Evolutionary conservation across 2,888 invertebrate species (phyloP), one percentile per base, ranked within the genome.

Genomic region (Netelia melanura): DNA sequence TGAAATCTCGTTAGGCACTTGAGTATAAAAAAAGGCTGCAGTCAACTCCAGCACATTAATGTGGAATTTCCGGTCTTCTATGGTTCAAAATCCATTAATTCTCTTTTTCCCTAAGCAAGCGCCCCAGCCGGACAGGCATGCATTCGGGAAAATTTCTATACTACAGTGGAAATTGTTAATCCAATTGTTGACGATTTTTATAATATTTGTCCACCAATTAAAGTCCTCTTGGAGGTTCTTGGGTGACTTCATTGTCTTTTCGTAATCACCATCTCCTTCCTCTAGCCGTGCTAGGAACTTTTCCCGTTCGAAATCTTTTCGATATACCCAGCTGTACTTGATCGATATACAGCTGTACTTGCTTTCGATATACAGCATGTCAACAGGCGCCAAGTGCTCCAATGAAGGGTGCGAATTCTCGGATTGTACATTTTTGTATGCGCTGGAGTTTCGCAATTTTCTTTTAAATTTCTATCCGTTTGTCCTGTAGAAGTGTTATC

Each of bases 391-490:
- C 70, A 1, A 56, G 38, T 3, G 48, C n/a, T 68, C 48, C 56
- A 58, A 71, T 71, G 21, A 71, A 71, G 43, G 71, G 17, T 58
- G 70, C 81, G 17, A 81, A 79, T n/a, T 81, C 65, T 30, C 79
- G 58, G 23, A 85, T 79, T 71, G 61, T 82, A 75, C 72, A 74
- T 14, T 3, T 54, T 14, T 56, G 17, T 10, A 11, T 56, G 1
- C 44, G 48, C 14, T 44, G 48, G 38, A 82, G 68, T 58, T 75
- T 48, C 30, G 48, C 52, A 38, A 81, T 64, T 48, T 38, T n/a
- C n/a, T 54, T 64, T 2, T 68, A n/a, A 10, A 74, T 75, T 44
- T 79, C 72, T 23, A 54, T 21, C 44, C n/a, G 9, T 58, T 85
- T 82, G 8, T 81, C 80, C 10, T 61, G 10, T 1, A 79, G 78